Evolutionary conservation across 2,888 invertebrate species (phyloP), one percentile per base, ranked within the genome.

Genomic region (Tetranychus truncatus): DNA sequence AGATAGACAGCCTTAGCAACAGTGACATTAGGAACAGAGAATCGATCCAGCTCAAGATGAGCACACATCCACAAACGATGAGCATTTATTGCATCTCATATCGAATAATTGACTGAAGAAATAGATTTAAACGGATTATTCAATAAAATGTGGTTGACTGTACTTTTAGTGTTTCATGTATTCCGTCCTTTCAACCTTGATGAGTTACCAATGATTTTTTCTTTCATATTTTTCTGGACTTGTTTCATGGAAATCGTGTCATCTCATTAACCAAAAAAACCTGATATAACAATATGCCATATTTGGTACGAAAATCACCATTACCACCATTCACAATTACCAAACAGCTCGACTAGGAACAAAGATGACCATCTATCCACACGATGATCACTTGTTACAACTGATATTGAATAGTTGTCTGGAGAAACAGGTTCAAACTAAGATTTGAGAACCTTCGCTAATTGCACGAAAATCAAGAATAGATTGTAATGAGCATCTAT

Each of bases 251-350:
- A 87, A 87, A 0, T 89, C 90, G 3, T 87, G 88, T 3, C 87
- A 88, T 0, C 93, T 92, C 7, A 90, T 85, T 81, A 91, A 87
- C 92, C 92, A 93, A 4, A 87, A 81, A 76, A 91, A 86, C 74
- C 87, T 86, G 20, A 93, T 87, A 78, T 85, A 87, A 65, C 88
- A 84, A 76, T 88, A 86, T 45, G 87, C 84, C 81, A 93, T 87
- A 79, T 89, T 89, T 46, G 92, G 90, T 89, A 80, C 93, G 85
- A 81, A 88, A 92, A 77, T 90, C 86, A 34, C 79, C 79, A 67
- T 34, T 15, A 9, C 0, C 24, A 21, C 11, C 15, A 18, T n/a
- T 21, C 9, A 18, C n/a, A 71, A 91, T 83, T 24, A 24, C 24
- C 24, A 24, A 24, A 21, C 21, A 21, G 21, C 21, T 21, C 21